Evolutionary conservation across 2,113 vertebrate species (phyloP).

Genomic region (Lycaon pictus): DNA sequence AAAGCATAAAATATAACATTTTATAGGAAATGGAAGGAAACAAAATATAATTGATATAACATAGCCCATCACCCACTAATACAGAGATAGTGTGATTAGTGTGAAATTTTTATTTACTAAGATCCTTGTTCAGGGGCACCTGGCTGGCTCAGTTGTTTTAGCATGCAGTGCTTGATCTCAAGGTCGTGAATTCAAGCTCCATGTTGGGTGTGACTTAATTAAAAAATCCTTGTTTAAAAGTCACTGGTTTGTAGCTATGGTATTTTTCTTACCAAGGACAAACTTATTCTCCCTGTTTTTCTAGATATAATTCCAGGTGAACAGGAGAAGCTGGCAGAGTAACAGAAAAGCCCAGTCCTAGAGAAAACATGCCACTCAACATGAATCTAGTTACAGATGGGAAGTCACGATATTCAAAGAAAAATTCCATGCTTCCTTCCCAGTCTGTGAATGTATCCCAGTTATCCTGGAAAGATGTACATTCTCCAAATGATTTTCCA

Average conservation of each 20-base stretch:
- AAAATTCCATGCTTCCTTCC: slow-evolving; percentile 33
- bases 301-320: neutral
- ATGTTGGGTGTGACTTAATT: neutral
- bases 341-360: neutral
- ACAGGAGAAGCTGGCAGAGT: neutral
- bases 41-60: neutral
- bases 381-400: neutral
- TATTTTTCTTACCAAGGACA: neutral
- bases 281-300: neutral
- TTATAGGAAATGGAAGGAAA: too few relatives aligned
- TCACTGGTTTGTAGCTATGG: neutral
- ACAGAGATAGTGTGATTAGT: neutral
- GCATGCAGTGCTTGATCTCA: neutral
- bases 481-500: neutral
- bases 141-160: neutral
- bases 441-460: neutral
- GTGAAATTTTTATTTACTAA: neutral
- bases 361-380: neutral
- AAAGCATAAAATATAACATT: neutral
- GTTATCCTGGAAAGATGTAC: neutral
- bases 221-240: neutral
- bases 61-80: neutral
- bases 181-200: neutral
- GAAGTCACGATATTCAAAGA: neutral
- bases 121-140: neutral